Conservation (phyloP, 2,113 vertebrate species). For the Syngnathus floridae region DNA sequence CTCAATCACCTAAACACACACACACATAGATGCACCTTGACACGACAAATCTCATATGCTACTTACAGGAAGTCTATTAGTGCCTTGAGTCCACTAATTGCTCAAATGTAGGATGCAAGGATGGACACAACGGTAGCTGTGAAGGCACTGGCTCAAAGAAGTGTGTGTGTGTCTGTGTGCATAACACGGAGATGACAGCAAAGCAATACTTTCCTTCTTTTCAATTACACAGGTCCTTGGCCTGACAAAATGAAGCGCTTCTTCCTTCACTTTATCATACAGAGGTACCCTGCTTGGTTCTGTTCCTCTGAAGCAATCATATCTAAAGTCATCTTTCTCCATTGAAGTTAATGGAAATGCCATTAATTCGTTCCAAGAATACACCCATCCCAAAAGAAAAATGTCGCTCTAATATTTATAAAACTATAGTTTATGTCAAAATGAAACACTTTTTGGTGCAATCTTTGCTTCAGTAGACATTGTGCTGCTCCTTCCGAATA, state of each 20-base stretch:
- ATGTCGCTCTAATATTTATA: too few species aligned
- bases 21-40: constrained; percentile 50
- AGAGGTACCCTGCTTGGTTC: too few species aligned
- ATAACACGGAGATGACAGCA: too few species aligned
- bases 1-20: constrained; percentile 48
- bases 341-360: too few species aligned
- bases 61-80: constrained; percentile 38
- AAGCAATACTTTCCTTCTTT: neutral
- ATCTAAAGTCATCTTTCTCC: too few species aligned
- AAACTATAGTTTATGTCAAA: too few species aligned
- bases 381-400: too few species aligned
- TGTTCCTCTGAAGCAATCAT: too few species aligned
- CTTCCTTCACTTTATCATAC: neutral
- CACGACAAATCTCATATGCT: constrained; percentile 60
- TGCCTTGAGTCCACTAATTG: constrained; percentile 49
- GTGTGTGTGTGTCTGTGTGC: neutral
- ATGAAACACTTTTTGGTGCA: too few species aligned
- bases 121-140: constrained; percentile 11
- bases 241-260: neutral
- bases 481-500: too few species aligned
- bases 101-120: constrained; percentile 52
- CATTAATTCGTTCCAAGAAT: too few species aligned
- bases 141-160: neutral
- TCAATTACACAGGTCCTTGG: neutral
- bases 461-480: too few species aligned